Base-by-base conservation (phyloP, 2,888 invertebrate genomes). In the Stramonita haemastoma region DNA sequence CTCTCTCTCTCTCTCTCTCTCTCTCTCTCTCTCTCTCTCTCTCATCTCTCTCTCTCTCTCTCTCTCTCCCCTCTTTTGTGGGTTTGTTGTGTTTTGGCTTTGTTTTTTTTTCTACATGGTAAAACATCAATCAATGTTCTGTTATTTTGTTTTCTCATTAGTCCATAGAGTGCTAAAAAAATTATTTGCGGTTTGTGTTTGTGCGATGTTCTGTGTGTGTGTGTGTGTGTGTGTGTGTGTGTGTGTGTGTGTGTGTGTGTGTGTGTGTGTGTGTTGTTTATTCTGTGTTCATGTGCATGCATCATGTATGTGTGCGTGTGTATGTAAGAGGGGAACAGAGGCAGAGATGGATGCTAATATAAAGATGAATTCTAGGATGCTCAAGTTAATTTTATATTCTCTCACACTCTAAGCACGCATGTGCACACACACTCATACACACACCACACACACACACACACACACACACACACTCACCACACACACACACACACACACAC, bases 301-400 rank as follows among this genome's bases (percentile, higher is more conserved):
- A n/a, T n/a, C n/a, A n/a, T 84, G 84, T 84, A 56, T 84, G 84
- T 84, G 84, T 84, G 56, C 46, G 84, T 84, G 84, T 84, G 84
- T 84, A 19, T 84, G 84, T 84, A 46, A 56, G 84, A 2, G n/a
- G 2, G n/a, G 26, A 22, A 73, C 15, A 8, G 8, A 26, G n/a
- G 73, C 2, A 73, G 26, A 73, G 8, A 73, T 8, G n/a, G n/a
- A 73, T 22, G 73, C 46, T 46, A 46, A 46, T 5, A 46, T 8
- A 46, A 46, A 46, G 46, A 46, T 46, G 46, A 46, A 46, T 2
- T 46, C 46, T 46, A 46, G 46, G 46, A 46, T 46, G 46, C 2
- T 46, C 46, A 2, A 46, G 46, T 46, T 2, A 46, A 46, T 46
- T 46, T n/a, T 46, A 8, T 8, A 46, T 46, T 46, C 8, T 2